Evolutionary conservation across 2,888 invertebrate genomes (phyloP).

Genomic region (Acanthosepion lycidas): DNA sequence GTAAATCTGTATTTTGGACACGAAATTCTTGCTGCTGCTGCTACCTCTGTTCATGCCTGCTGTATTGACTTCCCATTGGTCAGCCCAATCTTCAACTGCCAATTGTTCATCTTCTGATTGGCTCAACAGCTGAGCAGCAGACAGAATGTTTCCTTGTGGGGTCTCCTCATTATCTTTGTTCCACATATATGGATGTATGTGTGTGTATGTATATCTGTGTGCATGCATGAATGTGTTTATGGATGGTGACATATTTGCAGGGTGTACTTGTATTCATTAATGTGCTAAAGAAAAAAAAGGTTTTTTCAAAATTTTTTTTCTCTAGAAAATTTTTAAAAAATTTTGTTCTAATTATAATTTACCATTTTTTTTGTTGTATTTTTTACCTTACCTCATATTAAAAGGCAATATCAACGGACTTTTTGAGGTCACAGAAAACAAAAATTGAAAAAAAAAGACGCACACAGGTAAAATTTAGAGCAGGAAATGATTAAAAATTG

Average conservation of each 20-base stretch:
- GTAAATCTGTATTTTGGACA: background rate
- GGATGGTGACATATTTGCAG: background rate
- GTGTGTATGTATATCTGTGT: background rate
- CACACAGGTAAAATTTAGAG: background rate
- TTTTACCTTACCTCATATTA: background rate
- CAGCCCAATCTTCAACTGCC: constrained; percentile 17
- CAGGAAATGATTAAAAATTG: background rate
- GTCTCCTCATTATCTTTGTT: constrained; percentile 36
- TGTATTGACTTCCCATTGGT: constrained; percentile 15
- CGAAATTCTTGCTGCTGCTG: background rate
- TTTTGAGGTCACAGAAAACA: background rate
- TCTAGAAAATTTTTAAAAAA: too few species aligned
- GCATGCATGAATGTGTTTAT: background rate
- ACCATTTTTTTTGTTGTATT: background rate
- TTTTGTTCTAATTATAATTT: too few species aligned
- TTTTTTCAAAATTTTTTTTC: too few species aligned
- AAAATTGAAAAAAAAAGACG: background rate
- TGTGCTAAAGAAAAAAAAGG: too few species aligned
- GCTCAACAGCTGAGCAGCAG: constrained; percentile 43
- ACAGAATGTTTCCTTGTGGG: background rate
- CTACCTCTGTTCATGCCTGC: background rate
- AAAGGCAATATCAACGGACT: background rate
- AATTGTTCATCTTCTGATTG: constrained; percentile 38
- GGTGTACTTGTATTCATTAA: background rate
- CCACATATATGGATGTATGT: background rate